These are phyloP conservation scores for Serilophus lunatus DNA, from an alignment of 2,113 vertebrate genomes.

Conservation along the genomic window DNA sequence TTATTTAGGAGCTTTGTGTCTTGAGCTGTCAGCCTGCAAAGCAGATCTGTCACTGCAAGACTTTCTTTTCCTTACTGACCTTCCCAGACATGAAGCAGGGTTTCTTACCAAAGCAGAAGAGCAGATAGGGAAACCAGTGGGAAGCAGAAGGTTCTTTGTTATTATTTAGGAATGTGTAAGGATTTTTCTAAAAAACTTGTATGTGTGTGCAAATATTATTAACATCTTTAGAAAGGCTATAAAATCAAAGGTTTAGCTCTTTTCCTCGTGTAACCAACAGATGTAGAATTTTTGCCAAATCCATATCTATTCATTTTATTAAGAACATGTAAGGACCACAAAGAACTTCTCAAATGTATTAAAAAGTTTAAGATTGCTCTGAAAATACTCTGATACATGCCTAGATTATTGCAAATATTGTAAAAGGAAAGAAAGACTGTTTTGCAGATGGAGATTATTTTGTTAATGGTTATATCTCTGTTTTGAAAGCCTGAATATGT, in stretches of 20 bases:
- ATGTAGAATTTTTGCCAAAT: not conserved
- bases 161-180: not conserved
- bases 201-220: not conserved
- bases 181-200: not conserved
- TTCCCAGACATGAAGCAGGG: not conserved
- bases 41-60: not conserved
- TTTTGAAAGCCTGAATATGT: conserved; percentile 44
- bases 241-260: not conserved
- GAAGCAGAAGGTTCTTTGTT: not conserved
- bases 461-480: conserved; percentile 38
- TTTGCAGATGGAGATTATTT: conserved; percentile 31
- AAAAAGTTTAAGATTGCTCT: not conserved
- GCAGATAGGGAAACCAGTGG: not conserved
- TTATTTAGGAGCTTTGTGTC: not conserved
- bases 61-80: not conserved
- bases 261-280: not conserved
- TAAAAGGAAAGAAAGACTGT: not conserved
- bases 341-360: not conserved
- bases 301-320: not conserved
- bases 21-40: not conserved
- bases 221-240: not conserved
- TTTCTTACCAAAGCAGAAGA: not conserved
- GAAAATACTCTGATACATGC: not conserved
- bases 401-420: not conserved
- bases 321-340: not conserved